Evolutionary conservation across 2,113 vertebrate species (phyloP), one percentile per base, ranked within the genome.

Genomic region (Lepisosteus oculatus): DNA sequence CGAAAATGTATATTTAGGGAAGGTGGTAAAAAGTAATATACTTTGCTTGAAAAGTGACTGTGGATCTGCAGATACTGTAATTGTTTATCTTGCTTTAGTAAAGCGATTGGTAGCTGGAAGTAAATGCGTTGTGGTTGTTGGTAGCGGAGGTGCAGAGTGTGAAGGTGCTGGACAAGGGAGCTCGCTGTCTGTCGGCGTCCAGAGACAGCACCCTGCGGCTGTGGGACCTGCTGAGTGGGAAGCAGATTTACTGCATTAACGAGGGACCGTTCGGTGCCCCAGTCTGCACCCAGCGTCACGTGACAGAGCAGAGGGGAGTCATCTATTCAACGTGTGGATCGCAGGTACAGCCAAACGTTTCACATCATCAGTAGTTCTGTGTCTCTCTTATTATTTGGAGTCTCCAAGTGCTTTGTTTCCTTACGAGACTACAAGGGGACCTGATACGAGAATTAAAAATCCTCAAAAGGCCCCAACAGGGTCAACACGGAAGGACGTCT

Each of bases 181-280:
- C 77, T 2, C 47, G 78, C 0, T 93, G 88, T 74, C 63, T 93
- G 66, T 94, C 92, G 6, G 80, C 91, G 66, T 90, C 90, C 2
- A 74, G 63, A 13, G 94, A 95, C 45, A 79, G 79, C 57, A 91
- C 84, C 0, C 75, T 95, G 78, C 75, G 45, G 41, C 75, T 83
- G 65, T 94, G 94, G 93, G 86, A 86, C 63, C 73, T 93, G 44
- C 76, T 71, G 9, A 90, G 79, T 3, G 90, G 91, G 63, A 87
- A 78, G 70, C 82, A 87, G 78, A 83, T 88, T 71, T 83, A 85
- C 73, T 75, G 79, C 67, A 80, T 92, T 61, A 77, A 78, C 54
- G 83, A 89, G 3, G 79, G 55, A 0, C 72, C 70, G 7, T 75
- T 78, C 0, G 2, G 29, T 65, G 79, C 78, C 14, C 43, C 79